Conservation (phyloP, 2,113 vertebrate species). For the Indri indri region DNA sequence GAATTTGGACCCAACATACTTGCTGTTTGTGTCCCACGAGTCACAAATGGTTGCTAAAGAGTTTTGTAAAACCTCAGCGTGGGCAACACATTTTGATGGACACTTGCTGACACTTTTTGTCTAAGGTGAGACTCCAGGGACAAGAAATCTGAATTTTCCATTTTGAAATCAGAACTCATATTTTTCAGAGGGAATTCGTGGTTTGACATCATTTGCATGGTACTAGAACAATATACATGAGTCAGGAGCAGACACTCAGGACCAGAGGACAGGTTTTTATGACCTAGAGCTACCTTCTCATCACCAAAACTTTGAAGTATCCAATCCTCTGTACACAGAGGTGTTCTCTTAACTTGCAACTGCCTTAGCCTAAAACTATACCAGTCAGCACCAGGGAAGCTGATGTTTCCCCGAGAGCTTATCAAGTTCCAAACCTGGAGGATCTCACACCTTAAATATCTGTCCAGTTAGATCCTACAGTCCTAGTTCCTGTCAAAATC, state of each 20-base stretch:
- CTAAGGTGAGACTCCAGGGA: background rate
- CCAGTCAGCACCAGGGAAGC: background rate
- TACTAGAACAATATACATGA: background rate
- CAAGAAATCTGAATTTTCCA: slow-evolving; percentile 19
- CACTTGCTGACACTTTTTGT: background rate
- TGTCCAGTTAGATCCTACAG: background rate
- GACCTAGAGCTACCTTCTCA: background rate
- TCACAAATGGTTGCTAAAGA: background rate
- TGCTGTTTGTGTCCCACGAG: background rate
- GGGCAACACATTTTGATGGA: background rate
- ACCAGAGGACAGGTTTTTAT: background rate
- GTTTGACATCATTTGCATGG: background rate
- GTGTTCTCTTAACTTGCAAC: background rate
- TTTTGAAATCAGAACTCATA: background rate
- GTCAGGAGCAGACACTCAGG: background rate
- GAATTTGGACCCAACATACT: background rate
- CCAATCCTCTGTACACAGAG: background rate
- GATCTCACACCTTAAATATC: background rate
- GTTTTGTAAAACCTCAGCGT: background rate
- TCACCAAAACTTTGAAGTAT: background rate
- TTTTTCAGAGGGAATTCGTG: background rate
- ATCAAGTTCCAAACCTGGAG: background rate
- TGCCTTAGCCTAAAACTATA: background rate
- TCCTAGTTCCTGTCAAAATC: background rate
- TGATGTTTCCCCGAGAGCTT: background rate